These are phyloP conservation scores for Schizaphis graminum DNA, from an alignment of 2,888 invertebrate genomes.

Conservation along the genomic window DNA sequence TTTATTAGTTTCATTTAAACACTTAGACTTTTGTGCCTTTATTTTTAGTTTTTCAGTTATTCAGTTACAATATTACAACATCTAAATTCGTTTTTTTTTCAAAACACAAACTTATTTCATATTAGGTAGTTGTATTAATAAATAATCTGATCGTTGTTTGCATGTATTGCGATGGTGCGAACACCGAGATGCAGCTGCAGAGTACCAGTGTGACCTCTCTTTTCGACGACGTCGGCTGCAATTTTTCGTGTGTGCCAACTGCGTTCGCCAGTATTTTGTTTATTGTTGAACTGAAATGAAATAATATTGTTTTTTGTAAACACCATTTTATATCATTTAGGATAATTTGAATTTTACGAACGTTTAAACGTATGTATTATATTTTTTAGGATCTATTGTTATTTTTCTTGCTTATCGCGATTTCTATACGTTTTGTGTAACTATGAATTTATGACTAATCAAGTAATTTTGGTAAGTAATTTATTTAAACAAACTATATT, in stretches of 20 bases:
- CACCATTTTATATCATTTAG: background rate
- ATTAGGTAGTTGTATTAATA: background rate
- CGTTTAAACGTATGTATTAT: background rate
- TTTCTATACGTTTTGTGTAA: background rate
- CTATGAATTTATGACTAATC: background rate
- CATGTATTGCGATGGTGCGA: background rate
- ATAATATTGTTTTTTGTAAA: background rate
- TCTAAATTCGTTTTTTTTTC: background rate
- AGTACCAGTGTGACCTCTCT: background rate
- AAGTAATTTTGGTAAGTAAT: background rate
- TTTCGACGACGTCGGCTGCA: background rate
- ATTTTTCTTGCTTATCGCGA: background rate
- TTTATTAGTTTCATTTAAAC: background rate
- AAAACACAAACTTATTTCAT: background rate
- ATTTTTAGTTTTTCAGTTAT: background rate
- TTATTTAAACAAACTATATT: background rate
- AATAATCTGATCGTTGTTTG: background rate
- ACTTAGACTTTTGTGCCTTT: background rate
- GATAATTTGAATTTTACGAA: background rate
- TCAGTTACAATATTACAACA: background rate
- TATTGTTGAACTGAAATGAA: background rate
- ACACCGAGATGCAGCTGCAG: background rate
- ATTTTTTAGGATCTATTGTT: background rate
- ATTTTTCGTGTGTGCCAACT: constrained; percentile 29
- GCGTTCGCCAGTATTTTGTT: background rate